These are phyloP conservation scores for Tinamus major DNA, from an alignment of 2,797 vertebrate genomes.

Conservation along the genomic window DNA sequence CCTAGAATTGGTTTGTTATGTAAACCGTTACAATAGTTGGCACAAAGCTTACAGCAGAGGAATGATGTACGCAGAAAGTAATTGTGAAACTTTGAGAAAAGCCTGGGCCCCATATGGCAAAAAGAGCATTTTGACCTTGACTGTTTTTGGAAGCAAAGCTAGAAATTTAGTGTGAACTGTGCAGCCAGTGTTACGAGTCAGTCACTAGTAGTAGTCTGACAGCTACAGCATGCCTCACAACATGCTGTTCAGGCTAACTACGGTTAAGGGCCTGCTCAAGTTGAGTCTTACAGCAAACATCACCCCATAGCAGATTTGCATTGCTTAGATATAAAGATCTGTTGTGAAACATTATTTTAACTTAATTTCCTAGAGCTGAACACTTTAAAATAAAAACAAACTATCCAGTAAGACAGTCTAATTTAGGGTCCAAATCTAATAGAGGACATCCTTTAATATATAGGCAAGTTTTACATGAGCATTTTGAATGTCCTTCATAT, in stretches of 20 bases:
- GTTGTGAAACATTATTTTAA: not conserved
- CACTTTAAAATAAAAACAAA: conserved; percentile 12
- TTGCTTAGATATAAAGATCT: not conserved
- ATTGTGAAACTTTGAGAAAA: not conserved
- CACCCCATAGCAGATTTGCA: conserved; percentile 9
- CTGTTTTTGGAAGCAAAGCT: not conserved
- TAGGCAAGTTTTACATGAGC: conserved; percentile 25
- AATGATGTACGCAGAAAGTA: rapidly evolving
- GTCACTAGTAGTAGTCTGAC: too few species aligned
- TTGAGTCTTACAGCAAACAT: not conserved
- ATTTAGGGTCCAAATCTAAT: conserved; percentile 30
- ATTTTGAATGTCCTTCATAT: conserved; percentile 66
- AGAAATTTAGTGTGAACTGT: not conserved
- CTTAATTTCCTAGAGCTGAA: conserved; percentile 17
- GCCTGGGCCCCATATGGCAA: not conserved
- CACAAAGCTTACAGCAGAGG: not conserved
- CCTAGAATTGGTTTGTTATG: rapidly evolving
- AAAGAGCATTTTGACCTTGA: not conserved
- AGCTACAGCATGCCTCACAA: not conserved
- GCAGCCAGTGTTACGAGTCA: not conserved
- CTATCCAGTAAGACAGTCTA: not conserved
- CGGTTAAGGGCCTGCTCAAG: too few species aligned
- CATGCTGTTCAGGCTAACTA: not conserved
- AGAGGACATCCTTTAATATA: conserved; percentile 11
- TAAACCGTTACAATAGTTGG: not conserved